Evolutionary conservation across 2,888 invertebrate species (phyloP).

Genomic region (Cephus sareptanus): DNA sequence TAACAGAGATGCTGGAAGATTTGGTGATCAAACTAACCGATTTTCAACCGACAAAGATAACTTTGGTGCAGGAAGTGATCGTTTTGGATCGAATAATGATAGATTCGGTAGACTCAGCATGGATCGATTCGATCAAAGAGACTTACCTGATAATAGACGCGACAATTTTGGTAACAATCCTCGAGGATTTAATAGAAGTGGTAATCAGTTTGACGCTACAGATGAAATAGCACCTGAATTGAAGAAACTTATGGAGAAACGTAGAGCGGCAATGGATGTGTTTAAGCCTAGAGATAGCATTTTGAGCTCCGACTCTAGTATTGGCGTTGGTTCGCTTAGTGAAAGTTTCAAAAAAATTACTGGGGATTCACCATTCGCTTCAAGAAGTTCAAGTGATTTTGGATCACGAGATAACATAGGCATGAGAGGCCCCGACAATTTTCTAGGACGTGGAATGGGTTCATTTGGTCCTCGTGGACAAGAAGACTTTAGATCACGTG

Average conservation of each 20-base stretch:
- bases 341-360: conserved; percentile 60
- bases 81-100: conserved; percentile 21
- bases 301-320: conserved; percentile 40
- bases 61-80: conserved; percentile 7
- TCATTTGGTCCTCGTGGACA: conserved; percentile 8
- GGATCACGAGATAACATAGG: conserved; percentile 9
- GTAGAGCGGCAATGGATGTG: conserved; percentile 53
- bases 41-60: conserved; percentile 9
- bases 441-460: conserved; percentile 5
- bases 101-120: conserved; percentile 30
- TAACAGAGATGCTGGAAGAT: conserved; percentile 26
- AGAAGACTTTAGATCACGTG: conserved; percentile 16
- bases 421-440: conserved; percentile 25
- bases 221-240: conserved; percentile 54
- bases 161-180: conserved; percentile 35
- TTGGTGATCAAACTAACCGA: conserved; percentile 15
- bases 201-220: conserved; percentile 38
- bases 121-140: conserved; percentile 35
- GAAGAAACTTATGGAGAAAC: conserved; percentile 61
- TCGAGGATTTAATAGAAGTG: conserved; percentile 37
- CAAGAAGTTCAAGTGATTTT: conserved; percentile 3
- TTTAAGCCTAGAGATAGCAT: conserved; percentile 56
- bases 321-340: conserved; percentile 50
- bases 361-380: conserved; percentile 49
- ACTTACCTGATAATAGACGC: conserved; percentile 33